These are phyloP conservation scores for Sapayoa aenigma DNA, from an alignment of 2,113 vertebrate species.

Conservation along the genomic window DNA sequence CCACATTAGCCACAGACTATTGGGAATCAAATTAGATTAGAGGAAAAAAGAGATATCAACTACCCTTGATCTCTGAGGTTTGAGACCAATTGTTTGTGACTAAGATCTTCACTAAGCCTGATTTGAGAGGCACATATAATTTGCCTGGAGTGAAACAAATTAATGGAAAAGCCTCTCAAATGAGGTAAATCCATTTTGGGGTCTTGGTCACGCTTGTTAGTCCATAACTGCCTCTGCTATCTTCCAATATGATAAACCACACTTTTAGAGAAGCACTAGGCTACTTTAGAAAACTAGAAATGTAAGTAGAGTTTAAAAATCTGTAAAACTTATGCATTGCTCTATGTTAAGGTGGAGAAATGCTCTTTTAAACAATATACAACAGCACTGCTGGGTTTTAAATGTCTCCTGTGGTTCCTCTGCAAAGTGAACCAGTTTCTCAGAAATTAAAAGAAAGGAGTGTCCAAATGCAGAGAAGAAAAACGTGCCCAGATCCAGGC, in stretches of 20 bases:
- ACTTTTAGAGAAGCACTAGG: not conserved
- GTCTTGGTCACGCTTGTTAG: conserved; percentile 22
- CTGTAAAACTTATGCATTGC: not conserved
- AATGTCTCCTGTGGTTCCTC: not conserved
- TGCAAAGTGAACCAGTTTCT: not conserved
- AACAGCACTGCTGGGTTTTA: not conserved
- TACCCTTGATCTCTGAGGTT: conserved; percentile 61
- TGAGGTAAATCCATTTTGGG: conserved; percentile 60
- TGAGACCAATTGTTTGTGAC: conserved; percentile 66
- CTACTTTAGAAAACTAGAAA: not conserved
- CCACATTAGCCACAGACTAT: conserved; percentile 52
- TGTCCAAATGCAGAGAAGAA: not conserved
- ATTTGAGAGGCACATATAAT: conserved; percentile 61
- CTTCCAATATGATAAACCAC: not conserved
- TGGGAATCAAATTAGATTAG: conserved; percentile 68
- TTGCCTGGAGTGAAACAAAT: conserved; percentile 66
- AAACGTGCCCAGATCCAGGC: not conserved
- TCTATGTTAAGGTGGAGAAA: not conserved
- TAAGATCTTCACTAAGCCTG: conserved; percentile 57
- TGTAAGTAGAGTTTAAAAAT: not conserved
- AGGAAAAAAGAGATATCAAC: conserved; percentile 60
- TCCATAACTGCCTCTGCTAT: conserved; percentile 29
- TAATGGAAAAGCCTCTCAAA: conserved; percentile 67
- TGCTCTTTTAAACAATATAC: not conserved
- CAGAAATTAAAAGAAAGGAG: not conserved